Percentiles rank a stretch among this genome's conserved stretches.
Evolutionary conservation across 2,113 vertebrate genomes (phyloP).

Genomic region (Reinhardtius hippoglossoides): DNA sequence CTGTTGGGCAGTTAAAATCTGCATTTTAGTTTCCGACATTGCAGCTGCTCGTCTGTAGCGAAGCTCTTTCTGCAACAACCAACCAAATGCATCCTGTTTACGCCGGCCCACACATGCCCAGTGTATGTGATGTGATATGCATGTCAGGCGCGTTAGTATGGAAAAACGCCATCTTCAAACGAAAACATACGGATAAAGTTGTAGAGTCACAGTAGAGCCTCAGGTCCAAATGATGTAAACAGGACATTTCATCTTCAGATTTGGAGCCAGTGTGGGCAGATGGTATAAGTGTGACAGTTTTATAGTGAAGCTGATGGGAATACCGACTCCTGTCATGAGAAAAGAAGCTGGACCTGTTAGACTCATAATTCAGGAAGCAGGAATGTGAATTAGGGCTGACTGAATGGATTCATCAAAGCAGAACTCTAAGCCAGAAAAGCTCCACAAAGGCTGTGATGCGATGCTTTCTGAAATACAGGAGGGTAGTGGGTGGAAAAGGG

Average conservation of each 20-base stretch:
- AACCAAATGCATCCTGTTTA: too few relatives aligned
- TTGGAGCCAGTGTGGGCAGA: neutral
- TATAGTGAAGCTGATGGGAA: slow-evolving; percentile 11
- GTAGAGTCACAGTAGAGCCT: neutral
- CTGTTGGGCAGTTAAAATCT: too few relatives aligned
- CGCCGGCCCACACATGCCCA: too few relatives aligned
- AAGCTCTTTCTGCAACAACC: too few relatives aligned
- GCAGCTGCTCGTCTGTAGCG: neutral
- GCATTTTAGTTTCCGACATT: too few relatives aligned
- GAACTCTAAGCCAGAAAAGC: slow-evolving; percentile 32
- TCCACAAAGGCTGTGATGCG: slow-evolving; percentile 10
- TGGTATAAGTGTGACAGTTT: neutral
- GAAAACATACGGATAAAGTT: too few relatives aligned
- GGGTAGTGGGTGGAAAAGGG: neutral
- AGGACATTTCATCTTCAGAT: neutral
- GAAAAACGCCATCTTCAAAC: too few relatives aligned
- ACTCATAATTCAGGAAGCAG: slow-evolving; percentile 20
- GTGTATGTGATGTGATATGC: too few relatives aligned
- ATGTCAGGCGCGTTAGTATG: too few relatives aligned
- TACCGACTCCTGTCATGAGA: slow-evolving; percentile 18
- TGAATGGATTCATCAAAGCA: slow-evolving; percentile 47
- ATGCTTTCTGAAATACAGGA: slow-evolving; percentile 21
- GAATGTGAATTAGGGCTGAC: slow-evolving; percentile 38
- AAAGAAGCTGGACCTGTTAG: slow-evolving; percentile 15
- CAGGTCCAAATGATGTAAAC: neutral